Evolutionary conservation across 2,797 vertebrate genomes (phyloP), one percentile per base, ranked within the genome.

Genomic region (Jordanella pulchra): DNA sequence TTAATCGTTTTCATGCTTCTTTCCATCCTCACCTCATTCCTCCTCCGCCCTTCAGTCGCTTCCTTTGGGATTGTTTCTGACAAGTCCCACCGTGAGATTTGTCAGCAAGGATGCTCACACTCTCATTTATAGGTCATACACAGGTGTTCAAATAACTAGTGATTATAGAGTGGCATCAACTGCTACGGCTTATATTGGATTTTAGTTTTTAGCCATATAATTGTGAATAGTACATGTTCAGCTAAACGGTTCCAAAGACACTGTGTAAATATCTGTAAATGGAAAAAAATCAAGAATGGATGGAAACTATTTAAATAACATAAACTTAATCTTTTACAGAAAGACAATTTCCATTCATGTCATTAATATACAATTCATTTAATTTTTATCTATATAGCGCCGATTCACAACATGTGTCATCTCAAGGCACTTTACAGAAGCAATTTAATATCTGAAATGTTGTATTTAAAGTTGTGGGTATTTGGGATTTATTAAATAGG

Each of bases 271-370:
- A 15, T 55, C 45, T 32, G 72, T 70, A 54, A 44, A 65, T 35
- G 47, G 25, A 27, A 74, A 13, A 27, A 74, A 13, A 69, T 42
- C 25, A 5, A 51, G 63, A 75, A 64, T 70, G 68, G 47, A 76
- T 75, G 72, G 77, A 75, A 12, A 55, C n/a, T 23, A 75, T 78
- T 79, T 55, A 58, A 85, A 82, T 77, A 5, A 74, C 4, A 63
- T 7, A 32, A 70, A 82, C 73, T 75, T 85, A 80, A 84, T 65
- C 35, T n/a, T 44, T 53, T 17, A 50, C n/a, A 28, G 56, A 44
- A 12, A 13, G 55, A 44, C 68, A 58, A 7, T 77, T 70, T 68
- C 45, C 30, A 42, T 68, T 75, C 39, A 68, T 27, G 45, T 64
- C 0, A 27, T 69, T 15, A 65, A 45, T n/a, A n/a, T n/a, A n/a